Evolutionary conservation across 30 jellyfish, hydroid and myxozoan species (phyloP).

Genomic region (Aurelia aurita): DNA sequence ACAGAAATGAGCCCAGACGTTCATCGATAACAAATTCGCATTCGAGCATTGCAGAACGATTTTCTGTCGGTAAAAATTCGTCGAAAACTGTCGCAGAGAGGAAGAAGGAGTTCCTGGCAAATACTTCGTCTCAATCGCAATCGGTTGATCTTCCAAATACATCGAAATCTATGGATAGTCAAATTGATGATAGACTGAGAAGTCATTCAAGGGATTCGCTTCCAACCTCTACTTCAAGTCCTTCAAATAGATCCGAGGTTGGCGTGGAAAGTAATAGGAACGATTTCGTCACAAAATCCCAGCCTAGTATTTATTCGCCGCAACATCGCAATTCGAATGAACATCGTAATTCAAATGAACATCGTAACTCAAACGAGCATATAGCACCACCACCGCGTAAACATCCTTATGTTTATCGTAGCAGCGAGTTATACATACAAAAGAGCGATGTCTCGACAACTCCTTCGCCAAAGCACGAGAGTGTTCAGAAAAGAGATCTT

Average conservation of each 20-base stretch:
- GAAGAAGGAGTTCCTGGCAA: not conserved
- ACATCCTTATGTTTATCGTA: conserved; percentile 26
- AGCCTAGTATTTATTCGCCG: not conserved
- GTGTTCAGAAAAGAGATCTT: not conserved
- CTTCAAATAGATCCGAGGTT: not conserved
- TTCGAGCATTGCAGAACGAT: conserved; percentile 12
- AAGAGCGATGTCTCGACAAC: not conserved
- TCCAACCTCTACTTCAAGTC: too few species aligned
- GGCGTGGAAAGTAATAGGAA: not conserved
- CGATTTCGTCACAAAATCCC: not conserved
- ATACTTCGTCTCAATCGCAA: not conserved
- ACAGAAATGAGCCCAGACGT: not conserved
- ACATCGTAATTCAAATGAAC: not conserved
- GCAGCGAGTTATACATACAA: conserved; percentile 29
- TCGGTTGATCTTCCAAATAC: not conserved
- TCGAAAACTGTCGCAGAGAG: not conserved
- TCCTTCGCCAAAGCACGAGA: not conserved
- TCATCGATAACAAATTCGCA: not conserved
- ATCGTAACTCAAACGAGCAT: not conserved
- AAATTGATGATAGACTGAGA: not conserved
- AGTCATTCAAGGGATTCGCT: not conserved
- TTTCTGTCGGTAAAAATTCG: not conserved
- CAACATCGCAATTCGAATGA: not conserved
- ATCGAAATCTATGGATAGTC: not conserved
- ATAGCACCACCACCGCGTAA: conserved; percentile 54